A percentile compares a stretch with the other conserved stretches of the same genome.
These are phyloP conservation scores for Atta cephalotes DNA, from an alignment of 1,140 invertebrate genomes.

Conservation along the genomic window DNA sequence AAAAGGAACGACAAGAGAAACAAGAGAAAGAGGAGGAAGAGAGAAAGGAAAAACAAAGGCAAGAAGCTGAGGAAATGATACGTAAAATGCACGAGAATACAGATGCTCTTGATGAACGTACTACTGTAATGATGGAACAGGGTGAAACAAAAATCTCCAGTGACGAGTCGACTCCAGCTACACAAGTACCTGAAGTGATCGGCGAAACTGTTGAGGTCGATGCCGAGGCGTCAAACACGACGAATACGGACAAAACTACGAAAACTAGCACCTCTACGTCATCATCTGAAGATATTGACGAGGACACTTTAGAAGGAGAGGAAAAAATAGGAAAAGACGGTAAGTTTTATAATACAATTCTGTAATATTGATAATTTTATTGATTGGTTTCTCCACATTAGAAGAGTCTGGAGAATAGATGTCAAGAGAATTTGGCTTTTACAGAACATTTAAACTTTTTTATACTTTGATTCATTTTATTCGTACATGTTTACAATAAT, in stretches of 20 bases:
- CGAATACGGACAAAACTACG: slow-evolving; percentile 24
- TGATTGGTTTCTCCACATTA: not conserved
- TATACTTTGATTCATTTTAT: not conserved
- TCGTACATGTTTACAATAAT: slow-evolving; percentile 19
- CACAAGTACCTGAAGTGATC: slow-evolving; percentile 69
- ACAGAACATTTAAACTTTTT: not conserved
- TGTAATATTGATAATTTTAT: not conserved
- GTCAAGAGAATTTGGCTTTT: not conserved
- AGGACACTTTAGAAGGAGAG: slow-evolving; percentile 80
- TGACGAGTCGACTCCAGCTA: slow-evolving; percentile 53
- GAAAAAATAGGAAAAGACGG: slow-evolving; percentile 86
- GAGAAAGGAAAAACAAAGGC: slow-evolving; percentile 85
- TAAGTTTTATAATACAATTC: slow-evolving; percentile 58
- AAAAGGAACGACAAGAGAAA: slow-evolving; percentile 87
- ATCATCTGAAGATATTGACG: slow-evolving; percentile 82
- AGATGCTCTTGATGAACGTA: slow-evolving; percentile 77
- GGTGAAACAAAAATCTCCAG: slow-evolving; percentile 65
- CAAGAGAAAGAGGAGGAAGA: slow-evolving; percentile 86
- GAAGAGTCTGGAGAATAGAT: not conserved
- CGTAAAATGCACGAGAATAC: slow-evolving; percentile 85
- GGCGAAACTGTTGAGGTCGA: slow-evolving; percentile 86
- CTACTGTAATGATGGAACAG: slow-evolving; percentile 71
- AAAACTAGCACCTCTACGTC: slow-evolving; percentile 63
- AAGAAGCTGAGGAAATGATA: slow-evolving; percentile 87
- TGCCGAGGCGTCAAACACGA: slow-evolving; percentile 36